A percentile compares a stretch with the other conserved stretches of the same genome.
Conservation (phyloP, 2,888 invertebrate species). For the Ptilodon capucinus region DNA sequence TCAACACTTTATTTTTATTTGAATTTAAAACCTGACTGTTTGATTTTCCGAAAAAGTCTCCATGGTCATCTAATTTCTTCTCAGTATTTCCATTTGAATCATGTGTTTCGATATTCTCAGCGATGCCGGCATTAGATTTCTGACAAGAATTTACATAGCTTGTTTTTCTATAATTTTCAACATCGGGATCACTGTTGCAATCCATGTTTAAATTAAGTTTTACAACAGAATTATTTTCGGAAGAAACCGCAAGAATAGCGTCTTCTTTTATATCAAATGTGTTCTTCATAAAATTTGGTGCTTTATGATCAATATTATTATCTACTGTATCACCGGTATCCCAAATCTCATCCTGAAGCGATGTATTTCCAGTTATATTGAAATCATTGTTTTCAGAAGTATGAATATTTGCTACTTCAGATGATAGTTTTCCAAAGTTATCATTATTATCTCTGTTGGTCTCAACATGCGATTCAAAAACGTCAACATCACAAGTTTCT, state of each 20-base stretch:
- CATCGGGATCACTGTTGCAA: neutral
- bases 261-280: neutral
- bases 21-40: neutral
- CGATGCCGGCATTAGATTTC: neutral
- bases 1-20: neutral
- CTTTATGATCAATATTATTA: neutral
- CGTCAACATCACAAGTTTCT: neutral
- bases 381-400: neutral
- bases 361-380: neutral
- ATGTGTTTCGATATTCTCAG: neutral
- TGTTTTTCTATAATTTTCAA: neutral
- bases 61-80: neutral
- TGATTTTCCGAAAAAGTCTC: neutral
- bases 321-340: neutral
- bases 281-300: neutral
- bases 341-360: neutral
- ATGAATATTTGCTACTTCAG: neutral
- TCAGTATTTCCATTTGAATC: neutral
- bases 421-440: neutral
- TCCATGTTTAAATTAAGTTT: neutral
- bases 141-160: neutral
- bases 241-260: too few relatives aligned
- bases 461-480: neutral
- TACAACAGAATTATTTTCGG: neutral
- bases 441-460: neutral